A percentile compares a stretch with the other conserved stretches of the same genome.
Conservation (phyloP, 2,797 vertebrate species). For the Bovichtus variegatus region DNA sequence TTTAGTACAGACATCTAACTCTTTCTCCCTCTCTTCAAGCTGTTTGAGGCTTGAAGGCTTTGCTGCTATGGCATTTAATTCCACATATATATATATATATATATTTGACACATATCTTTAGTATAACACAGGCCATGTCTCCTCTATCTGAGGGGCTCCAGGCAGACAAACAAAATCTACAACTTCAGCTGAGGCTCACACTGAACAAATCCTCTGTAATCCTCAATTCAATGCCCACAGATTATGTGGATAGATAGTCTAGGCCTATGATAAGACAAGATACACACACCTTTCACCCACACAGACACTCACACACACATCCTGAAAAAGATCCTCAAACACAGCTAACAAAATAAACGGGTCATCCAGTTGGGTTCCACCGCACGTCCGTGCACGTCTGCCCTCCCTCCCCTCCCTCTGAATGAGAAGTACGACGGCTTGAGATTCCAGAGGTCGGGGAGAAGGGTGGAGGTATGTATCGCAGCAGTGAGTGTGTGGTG, state of each 20-base stretch:
- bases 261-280: conserved; percentile 34
- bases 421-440: conserved; percentile 52
- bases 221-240: conserved; percentile 48
- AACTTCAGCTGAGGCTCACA: conserved; percentile 40
- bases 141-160: conserved; percentile 24
- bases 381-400: conserved; percentile 42
- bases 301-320: conserved; percentile 25
- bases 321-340: conserved; percentile 48
- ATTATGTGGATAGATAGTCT: conserved; percentile 49
- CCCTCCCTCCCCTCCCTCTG: conserved; percentile 39
- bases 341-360: conserved; percentile 77
- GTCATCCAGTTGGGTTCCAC: conserved; percentile 47
- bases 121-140: conserved; percentile 3
- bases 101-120: conserved; percentile 18
- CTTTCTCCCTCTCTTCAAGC: conserved; percentile 40
- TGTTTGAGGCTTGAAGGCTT: conserved; percentile 33
- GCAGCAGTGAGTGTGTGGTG: conserved; percentile 18
- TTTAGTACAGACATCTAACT: conserved; percentile 61
- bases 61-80: conserved; percentile 19
- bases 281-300: conserved; percentile 29
- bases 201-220: conserved; percentile 63
- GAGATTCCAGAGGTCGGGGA: conserved; percentile 67
- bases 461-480: conserved; percentile 34
- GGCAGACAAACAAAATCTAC: conserved; percentile 45
- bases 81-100: conserved; percentile 16